Evolutionary conservation across 2,113 vertebrate genomes (phyloP), one percentile per base, ranked within the genome.

Genomic region (Anthoscopus minutus): DNA sequence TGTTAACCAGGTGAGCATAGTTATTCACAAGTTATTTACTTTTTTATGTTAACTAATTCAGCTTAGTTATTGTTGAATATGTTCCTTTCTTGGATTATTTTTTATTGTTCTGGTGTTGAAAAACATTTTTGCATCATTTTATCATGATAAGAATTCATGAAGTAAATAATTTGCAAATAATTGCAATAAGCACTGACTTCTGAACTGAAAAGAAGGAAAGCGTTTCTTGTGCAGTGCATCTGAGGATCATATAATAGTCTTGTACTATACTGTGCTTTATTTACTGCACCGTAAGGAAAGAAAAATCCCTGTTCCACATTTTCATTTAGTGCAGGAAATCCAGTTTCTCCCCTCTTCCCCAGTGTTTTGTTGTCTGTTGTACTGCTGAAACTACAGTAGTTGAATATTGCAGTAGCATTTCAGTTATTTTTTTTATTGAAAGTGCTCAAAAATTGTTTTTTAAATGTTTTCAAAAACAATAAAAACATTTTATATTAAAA

Each of bases 391-490:
- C 98, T 98, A 99, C 98, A 98, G 99, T 99, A 99, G 99, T 99
- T 99, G 99, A 98, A 98, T 99, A 98, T 99, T 98, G 98, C 98
- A 97, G 98, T 99, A 96, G 98, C 98, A 98, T 98, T 99, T 99
- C 98, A 98, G 98, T 98, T 98, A 96, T 98, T 97, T 99, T 99
- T 99, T 98, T 98, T 98, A 99, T 98, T 98, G 97, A 98, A 99
- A 98, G 98, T 99, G 98, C 98, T 99, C 98, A 98, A 98, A 98
- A 97, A 98, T 98, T 99, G 98, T 98, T 99, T 99, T 99, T 98
- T 98, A 98, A 98, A 98, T 98, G 98, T 99, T 99, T 99, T 98
- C 99, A 98, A 98, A 99, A 98, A 98, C 98, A 98, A 99, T 99
- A 99, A 99, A 99, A 99, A 96, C 97, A 98, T 99, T 99, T 99